Conservation (phyloP, 2,888 invertebrate species). For the Saturnia pavonia region DNA sequence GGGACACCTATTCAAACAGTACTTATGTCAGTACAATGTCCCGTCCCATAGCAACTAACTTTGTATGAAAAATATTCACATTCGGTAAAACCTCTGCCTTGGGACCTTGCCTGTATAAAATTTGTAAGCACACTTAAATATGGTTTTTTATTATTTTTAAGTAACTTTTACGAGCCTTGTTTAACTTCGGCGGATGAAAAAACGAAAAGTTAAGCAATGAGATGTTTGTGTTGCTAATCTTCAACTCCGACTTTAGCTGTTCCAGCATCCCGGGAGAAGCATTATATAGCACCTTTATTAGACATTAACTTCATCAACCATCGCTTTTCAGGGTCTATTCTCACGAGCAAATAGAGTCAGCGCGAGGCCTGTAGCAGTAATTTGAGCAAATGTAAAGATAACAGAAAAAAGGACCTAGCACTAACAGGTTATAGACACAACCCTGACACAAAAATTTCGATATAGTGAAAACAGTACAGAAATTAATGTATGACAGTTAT, state of each 20-base stretch:
- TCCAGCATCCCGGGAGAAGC: too few relatives aligned
- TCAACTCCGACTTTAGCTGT: background rate
- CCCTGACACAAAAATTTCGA: too few relatives aligned
- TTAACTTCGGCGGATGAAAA: too few relatives aligned
- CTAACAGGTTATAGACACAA: too few relatives aligned
- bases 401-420: too few relatives aligned
- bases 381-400: too few relatives aligned
- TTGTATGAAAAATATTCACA: background rate
- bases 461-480: too few relatives aligned
- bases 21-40: background rate
- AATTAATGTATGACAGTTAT: too few relatives aligned
- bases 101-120: background rate
- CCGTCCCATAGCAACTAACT: conserved; percentile 6
- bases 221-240: background rate
- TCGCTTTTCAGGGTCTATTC: background rate
- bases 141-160: background rate
- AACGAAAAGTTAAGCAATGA: background rate
- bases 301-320: background rate
- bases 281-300: too few relatives aligned
- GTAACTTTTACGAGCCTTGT: background rate
- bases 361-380: too few relatives aligned
- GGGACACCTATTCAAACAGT: conserved; percentile 1
- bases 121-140: background rate
- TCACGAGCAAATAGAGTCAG: too few relatives aligned
- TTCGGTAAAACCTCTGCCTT: background rate